Base-by-base conservation (phyloP, 2,888 invertebrate species). In the Dynastes hyllus region DNA sequence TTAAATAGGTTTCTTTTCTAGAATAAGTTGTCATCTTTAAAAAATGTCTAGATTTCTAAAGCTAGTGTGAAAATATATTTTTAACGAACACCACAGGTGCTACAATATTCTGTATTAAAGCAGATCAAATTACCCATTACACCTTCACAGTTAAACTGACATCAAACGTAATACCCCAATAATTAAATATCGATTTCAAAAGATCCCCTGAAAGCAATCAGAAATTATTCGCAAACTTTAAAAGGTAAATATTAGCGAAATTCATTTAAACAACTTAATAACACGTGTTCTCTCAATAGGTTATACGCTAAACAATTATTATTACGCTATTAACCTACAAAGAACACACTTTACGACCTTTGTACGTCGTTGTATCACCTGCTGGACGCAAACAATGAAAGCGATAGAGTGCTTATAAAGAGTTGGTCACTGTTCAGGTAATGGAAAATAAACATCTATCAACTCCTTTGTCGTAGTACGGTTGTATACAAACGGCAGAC, bases 401-500 rank as follows among this genome's bases (percentile, higher is more conserved):
- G 27, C 51, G 27, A 51, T 50, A 69, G 27, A 69, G 11, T 27
- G 29, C 6, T 55, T 55, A 55, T n/a, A 55, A 8, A 55, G 58
- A 45, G 45, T 75, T 61, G 73, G 45, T 55, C 73, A 45, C 61
- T 61, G 61, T 61, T 75, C 73, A 40, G 61, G 61, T 61, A 75
- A 75, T 75, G 73, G 61, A 75, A 75, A 75, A 61, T 75, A 75
- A 75, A 75, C 40, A 75, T 45, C 61, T 8, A 55, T 16, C 55
- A 45, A 40, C 22, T 55, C 73, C 73, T 75, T 75, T 75, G 73
- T 75, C 73, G 40, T 61, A 1, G 11, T 22, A 55, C 61, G 61
- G 1, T 13, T 29, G 51, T 69, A 51, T 55, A 55, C 16, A 16
- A 45, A 8, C 45, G 8, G 66, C 50, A 13, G 3, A 58, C 45